Percentiles rank a stretch among this genome's conserved stretches.
phyloP scores from a whole-genome alignment of 2,888 invertebrate species.

The Thyatira batis region DNA sequence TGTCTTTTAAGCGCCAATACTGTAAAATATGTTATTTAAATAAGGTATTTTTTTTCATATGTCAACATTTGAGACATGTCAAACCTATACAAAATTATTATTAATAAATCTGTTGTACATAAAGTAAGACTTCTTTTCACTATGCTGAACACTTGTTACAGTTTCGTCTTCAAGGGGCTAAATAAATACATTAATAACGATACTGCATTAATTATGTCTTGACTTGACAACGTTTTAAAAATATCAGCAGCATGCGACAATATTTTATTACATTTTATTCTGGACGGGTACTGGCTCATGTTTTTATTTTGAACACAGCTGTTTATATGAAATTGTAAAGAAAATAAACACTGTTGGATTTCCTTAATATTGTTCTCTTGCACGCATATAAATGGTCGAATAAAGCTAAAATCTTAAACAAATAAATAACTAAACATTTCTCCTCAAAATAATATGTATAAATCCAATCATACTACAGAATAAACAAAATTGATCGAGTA shows the following conservation, averaged over 20 bases:
- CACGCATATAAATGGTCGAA: neutral
- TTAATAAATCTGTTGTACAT: neutral
- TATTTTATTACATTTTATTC: neutral
- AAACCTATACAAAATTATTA: neutral
- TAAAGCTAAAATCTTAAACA: no score
- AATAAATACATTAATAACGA: neutral
- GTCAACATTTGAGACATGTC: neutral
- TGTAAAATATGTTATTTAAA: no score
- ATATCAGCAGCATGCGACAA: neutral
- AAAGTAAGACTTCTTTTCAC: no score
- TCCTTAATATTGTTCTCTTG: neutral
- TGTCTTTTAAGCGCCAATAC: no score
- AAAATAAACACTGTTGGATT: neutral
- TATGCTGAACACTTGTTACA: neutral
- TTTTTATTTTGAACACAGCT: neutral
- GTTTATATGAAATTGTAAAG: neutral
- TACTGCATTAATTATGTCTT: neutral
- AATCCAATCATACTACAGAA: no score
- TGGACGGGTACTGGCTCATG: neutral
- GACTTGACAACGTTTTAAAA: neutral
- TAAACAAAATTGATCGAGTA: no score
- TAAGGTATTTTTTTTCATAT: no score
- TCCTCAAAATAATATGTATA: no score
- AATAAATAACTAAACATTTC: no score
- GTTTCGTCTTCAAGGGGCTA: neutral